phyloP scores from a whole-genome alignment of 2,113 vertebrate species.

The Entomyzon cyanotis region DNA sequence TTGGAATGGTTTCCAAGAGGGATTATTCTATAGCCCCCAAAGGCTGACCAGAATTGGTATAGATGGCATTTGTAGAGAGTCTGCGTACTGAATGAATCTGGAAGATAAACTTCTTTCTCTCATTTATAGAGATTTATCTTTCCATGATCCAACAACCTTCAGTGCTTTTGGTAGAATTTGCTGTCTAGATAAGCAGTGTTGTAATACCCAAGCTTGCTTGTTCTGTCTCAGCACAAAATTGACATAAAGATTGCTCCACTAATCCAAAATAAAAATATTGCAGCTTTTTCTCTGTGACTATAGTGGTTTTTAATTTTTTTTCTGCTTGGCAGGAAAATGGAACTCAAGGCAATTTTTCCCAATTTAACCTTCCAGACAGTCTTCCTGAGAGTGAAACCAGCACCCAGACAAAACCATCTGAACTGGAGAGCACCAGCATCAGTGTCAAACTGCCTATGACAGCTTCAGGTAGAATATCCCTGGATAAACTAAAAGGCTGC shows the following conservation, averaged over 20 bases:
- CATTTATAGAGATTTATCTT: not conserved
- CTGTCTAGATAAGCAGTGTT: not conserved
- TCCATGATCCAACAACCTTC: not conserved
- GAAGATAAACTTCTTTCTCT: not conserved
- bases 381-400: constrained; percentile 68
- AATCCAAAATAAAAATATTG: not conserved
- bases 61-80: not conserved
- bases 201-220: not conserved
- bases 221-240: not conserved
- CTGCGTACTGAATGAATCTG: not conserved
- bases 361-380: constrained; percentile 74
- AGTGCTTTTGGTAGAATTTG: not conserved
- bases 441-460: constrained; percentile 83
- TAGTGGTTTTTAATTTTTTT: not conserved
- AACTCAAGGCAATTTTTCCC: constrained; percentile 61
- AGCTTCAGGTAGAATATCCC: constrained; percentile 76
- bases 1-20: not conserved
- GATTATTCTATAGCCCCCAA: not conserved
- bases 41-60: not conserved
- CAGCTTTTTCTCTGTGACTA: not conserved
- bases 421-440: constrained; percentile 62
- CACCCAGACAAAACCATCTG: constrained; percentile 69
- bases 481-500: not conserved
- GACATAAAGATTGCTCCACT: not conserved
- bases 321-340: constrained; percentile 77